Conservation (phyloP, 2,797 vertebrate genomes). For the Bryconaethiops microstoma region DNA sequence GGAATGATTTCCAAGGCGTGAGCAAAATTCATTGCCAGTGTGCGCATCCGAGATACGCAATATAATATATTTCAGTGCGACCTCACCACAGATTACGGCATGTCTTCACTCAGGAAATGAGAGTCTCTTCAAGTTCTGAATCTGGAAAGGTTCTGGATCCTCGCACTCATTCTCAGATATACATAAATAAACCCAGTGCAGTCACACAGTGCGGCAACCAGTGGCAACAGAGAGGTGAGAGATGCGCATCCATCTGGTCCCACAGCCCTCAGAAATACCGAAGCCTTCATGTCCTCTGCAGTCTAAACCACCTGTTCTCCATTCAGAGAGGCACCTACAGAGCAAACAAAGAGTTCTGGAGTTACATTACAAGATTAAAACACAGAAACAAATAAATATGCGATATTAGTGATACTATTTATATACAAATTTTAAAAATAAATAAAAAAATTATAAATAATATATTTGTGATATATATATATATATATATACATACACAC, state of each 20-base stretch:
- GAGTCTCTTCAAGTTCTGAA: conserved; percentile 7
- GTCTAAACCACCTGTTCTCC: conserved; percentile 14
- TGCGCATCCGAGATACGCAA: background rate
- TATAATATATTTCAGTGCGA: background rate
- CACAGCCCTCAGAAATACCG: conserved; percentile 7
- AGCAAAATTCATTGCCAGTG: background rate
- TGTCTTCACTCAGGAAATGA: background rate
- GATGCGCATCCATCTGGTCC: conserved; percentile 22
- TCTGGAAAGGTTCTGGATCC: background rate
- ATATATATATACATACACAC: no score
- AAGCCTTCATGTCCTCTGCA: background rate
- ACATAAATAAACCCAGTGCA: conserved; percentile 20
- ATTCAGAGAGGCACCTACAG: conserved; percentile 47
- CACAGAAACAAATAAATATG: background rate
- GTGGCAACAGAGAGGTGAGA: conserved; percentile 29
- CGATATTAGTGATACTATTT: no score
- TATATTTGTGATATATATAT: no score
- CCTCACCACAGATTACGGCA: background rate
- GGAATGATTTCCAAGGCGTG: background rate
- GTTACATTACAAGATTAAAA: background rate
- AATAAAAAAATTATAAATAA: no score
- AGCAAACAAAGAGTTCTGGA: conserved; percentile 15
- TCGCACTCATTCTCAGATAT: conserved; percentile 22
- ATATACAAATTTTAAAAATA: no score
- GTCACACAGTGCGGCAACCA: conserved; percentile 25